Base-by-base conservation (phyloP, 2,113 vertebrate genomes). In the Alligator mississippiensis region DNA sequence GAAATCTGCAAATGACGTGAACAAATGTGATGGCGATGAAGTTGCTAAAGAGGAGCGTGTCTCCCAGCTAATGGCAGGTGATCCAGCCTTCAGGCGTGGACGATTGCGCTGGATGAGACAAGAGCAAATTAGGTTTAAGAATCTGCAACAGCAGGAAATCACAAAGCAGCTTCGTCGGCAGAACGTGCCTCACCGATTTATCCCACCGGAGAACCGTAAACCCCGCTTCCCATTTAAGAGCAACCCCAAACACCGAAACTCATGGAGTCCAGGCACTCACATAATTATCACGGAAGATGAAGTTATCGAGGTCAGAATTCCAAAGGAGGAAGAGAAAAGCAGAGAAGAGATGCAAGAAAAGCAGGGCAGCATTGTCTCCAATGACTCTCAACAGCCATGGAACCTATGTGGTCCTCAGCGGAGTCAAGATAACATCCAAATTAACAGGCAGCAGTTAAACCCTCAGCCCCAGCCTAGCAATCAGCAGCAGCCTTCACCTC, bases 221-320 rank as follows among this genome's bases (percentile, higher is more conserved):
- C 98, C 99, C 6, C 99, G 99, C 1, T 99, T 99, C 89, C 99
- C 99, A 22, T 99, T 99, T 96, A 99, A 98, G 97, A 99, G 99
- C 97, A 99, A 99, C 93, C 99, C 99, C 28, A 99, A 98, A 38
- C 99, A 99, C 88, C 98, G 99, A 92, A 99, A 99, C 97, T 99
- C 99, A 0, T 99, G 99, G 99, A 99, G 99, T 70, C 99, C 99
- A 0, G 99, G 99, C 30, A 99, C 99, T 1, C 99, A 99, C 38
- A 99, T 99, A 72, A 99, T 99, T 63, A 99, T 99, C 88, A 99
- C 99, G 11, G 99, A 99, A 87, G 95, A 99, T 70, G 98, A 99
- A 94, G 99, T 99, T 15, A 98, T 99, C 21, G 99, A 99, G 96
- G 98, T 99, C 28, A 98, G 99, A 92, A 98, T 99, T 89, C 98